These are phyloP conservation scores for Hemistola chrysoprasaria DNA, from an alignment of 2,888 invertebrate species.

Conservation along the genomic window DNA sequence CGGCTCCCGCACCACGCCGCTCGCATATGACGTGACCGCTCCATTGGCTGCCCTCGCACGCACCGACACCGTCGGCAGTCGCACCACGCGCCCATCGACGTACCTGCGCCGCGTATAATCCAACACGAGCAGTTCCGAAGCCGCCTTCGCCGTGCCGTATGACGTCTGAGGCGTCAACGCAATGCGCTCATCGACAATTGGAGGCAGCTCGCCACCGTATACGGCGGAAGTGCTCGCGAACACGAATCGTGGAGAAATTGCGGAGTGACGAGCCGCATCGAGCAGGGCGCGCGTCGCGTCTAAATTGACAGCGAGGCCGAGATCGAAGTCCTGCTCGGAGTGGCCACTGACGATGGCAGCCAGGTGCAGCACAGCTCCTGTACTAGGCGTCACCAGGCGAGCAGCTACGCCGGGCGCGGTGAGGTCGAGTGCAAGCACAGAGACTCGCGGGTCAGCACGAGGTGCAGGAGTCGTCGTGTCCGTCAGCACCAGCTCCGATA, in stretches of 20 bases:
- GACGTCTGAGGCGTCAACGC: constrained; percentile 61
- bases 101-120: constrained; percentile 66
- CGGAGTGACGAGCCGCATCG: constrained; percentile 49
- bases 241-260: constrained; percentile 47
- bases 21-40: constrained; percentile 70
- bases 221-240: constrained; percentile 62
- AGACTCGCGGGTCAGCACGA: constrained; percentile 40
- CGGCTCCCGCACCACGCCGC: constrained; percentile 66
- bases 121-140: constrained; percentile 61
- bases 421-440: constrained; percentile 32
- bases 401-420: constrained; percentile 40
- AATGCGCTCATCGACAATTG: constrained; percentile 48
- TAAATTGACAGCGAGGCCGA: constrained; percentile 61
- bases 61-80: constrained; percentile 66
- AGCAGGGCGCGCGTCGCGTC: constrained; percentile 62
- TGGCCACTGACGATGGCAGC: constrained; percentile 70
- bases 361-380: constrained; percentile 57
- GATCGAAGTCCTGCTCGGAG: constrained; percentile 64
- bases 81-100: constrained; percentile 55
- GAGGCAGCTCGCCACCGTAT: constrained; percentile 56
- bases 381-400: constrained; percentile 38
- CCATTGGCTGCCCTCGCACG: constrained; percentile 61
- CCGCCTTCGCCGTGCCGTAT: constrained; percentile 66
- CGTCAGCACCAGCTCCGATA: constrained; percentile 42
- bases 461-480: constrained; percentile 34